phyloP scores from a whole-genome alignment of 2,888 invertebrate species.

The Ramazzottius varieornatus region DNA sequence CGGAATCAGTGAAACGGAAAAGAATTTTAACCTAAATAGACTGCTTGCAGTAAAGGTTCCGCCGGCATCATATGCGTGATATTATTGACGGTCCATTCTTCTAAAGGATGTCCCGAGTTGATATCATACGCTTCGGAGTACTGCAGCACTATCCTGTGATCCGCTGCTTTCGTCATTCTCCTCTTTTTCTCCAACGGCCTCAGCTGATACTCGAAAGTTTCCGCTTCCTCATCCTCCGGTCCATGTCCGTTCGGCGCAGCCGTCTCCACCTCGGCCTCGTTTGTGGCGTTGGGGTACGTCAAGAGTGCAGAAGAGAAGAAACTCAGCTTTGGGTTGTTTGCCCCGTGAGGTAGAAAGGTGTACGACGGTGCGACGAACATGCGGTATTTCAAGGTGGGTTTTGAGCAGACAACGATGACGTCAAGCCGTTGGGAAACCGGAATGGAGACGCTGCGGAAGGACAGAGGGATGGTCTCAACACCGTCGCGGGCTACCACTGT shows the following conservation, averaged over 20 bases:
- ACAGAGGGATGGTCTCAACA: not conserved
- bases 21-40: not conserved
- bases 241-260: not conserved
- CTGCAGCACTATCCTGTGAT: not conserved
- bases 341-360: not conserved
- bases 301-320: not conserved
- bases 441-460: not conserved
- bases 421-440: not conserved
- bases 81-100: not conserved
- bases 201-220: not conserved
- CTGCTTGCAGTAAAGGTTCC: not conserved
- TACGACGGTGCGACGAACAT: not conserved
- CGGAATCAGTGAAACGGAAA: too few species aligned
- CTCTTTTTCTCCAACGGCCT: not conserved
- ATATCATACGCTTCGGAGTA: not conserved
- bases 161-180: not conserved
- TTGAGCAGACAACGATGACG: not conserved
- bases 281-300: not conserved
- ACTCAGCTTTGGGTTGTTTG: not conserved
- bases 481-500: not conserved
- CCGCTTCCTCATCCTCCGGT: not conserved
- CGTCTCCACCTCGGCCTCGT: not conserved
- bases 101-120: not conserved
- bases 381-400: not conserved
- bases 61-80: not conserved